Conservation (phyloP, 2,113 vertebrate genomes). For the Sclerurus mexicanus region DNA sequence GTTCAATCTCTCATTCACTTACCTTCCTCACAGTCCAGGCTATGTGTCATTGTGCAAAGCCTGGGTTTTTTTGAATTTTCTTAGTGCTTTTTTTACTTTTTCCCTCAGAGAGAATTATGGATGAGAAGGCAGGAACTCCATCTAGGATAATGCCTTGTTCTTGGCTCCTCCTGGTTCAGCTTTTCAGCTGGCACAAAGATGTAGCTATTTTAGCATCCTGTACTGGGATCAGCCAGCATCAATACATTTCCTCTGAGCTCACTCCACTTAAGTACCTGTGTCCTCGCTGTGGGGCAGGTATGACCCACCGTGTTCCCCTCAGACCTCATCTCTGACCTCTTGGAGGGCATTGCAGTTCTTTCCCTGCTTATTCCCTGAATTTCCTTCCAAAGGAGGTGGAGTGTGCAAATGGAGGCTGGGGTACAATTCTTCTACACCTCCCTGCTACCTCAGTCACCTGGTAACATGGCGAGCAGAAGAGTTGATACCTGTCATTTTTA, state of each 20-base stretch:
- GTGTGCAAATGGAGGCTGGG: background rate
- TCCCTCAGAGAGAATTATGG: background rate
- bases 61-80: background rate
- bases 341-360: fast-evolving
- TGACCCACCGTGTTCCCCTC: background rate
- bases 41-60: background rate
- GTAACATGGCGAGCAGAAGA: fast-evolving
- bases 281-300: too few species aligned
- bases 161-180: background rate
- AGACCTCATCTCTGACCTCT: background rate
- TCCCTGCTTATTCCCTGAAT: background rate
- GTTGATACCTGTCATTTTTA: background rate
- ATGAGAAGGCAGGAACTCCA: background rate
- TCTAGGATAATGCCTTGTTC: background rate
- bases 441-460: fast-evolving
- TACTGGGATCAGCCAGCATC: background rate
- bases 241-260: background rate
- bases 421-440: background rate
- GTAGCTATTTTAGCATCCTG: background rate
- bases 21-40: background rate
- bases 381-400: background rate
- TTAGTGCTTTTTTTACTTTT: background rate
- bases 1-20: background rate
- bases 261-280: background rate
- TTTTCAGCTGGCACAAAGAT: background rate